A percentile compares a stretch with the other conserved stretches of the same genome.
These are phyloP conservation scores for Vultur gryphus DNA, from an alignment of 2,797 vertebrate species.

Conservation along the genomic window DNA sequence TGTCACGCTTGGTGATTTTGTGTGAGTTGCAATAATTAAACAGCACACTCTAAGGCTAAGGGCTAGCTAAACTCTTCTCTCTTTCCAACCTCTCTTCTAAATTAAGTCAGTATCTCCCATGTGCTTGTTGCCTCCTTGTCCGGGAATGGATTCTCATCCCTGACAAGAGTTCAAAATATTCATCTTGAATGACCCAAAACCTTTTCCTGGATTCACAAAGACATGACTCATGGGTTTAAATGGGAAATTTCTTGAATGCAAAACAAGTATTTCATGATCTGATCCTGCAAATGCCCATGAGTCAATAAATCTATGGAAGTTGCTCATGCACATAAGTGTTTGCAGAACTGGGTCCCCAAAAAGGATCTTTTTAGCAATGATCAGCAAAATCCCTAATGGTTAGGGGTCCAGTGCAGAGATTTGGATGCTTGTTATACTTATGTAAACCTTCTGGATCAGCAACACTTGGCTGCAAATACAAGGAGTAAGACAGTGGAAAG, in stretches of 20 bases:
- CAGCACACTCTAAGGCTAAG: background rate
- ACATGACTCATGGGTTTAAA: background rate
- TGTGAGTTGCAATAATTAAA: background rate
- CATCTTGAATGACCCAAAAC: background rate
- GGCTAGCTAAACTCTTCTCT: background rate
- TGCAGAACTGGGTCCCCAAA: background rate
- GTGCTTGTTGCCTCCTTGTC: background rate
- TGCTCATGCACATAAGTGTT: background rate
- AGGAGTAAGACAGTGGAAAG: background rate
- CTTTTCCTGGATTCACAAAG: background rate
- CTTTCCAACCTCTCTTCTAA: background rate
- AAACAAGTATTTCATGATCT: background rate
- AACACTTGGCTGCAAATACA: background rate
- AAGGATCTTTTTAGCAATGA: background rate
- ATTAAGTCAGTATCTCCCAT: background rate
- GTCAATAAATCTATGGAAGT: background rate
- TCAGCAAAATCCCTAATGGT: background rate
- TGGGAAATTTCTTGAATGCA: background rate
- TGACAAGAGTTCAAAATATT: background rate
- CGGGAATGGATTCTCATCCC: background rate
- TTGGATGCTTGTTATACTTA: background rate
- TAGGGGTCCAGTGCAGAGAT: background rate
- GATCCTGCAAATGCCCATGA: background rate
- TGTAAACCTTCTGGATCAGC: background rate
- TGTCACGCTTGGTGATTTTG: background rate